phyloP scores from a whole-genome alignment of 2,113 vertebrate genomes.

The Synodontis membranacea region DNA sequence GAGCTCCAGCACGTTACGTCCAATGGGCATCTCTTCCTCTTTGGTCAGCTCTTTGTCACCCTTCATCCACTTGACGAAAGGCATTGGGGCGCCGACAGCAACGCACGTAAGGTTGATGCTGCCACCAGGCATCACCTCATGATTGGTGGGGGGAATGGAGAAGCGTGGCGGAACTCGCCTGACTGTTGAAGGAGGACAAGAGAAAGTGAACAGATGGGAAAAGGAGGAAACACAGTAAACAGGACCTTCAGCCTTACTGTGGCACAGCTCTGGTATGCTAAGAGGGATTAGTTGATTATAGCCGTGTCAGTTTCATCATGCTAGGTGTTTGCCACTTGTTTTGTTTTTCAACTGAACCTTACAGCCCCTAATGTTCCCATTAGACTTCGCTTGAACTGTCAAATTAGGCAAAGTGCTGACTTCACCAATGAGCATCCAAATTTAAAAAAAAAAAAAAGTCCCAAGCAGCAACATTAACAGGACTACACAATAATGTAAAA shows the following conservation, averaged over 20 bases:
- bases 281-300: background rate
- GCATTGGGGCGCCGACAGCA: slow-evolving; percentile 96
- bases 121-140: slow-evolving; percentile 97
- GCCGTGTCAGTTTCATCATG: background rate
- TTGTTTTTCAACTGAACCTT: background rate
- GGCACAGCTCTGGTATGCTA: slow-evolving; percentile 41
- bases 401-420: background rate
- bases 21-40: slow-evolving; percentile 92
- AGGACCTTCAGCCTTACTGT: background rate
- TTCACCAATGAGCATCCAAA: slow-evolving; percentile 17
- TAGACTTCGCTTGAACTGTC: background rate
- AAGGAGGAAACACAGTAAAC: background rate
- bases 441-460: background rate
- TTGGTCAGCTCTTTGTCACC: slow-evolving; percentile 86
- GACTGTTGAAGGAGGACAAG: slow-evolving; percentile 79
- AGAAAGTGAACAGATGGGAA: slow-evolving; percentile 64
- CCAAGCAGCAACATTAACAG: background rate
- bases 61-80: slow-evolving; percentile 93
- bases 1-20: slow-evolving; percentile 92
- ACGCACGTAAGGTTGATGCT: slow-evolving; percentile 96
- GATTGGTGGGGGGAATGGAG: slow-evolving; percentile 95
- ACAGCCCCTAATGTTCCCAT: background rate
- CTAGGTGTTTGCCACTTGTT: background rate
- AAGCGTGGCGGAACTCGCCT: slow-evolving; percentile 96
- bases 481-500: slow-evolving; percentile 10